Conservation (phyloP, 2,113 vertebrate genomes). For the Grantiella picta region DNA sequence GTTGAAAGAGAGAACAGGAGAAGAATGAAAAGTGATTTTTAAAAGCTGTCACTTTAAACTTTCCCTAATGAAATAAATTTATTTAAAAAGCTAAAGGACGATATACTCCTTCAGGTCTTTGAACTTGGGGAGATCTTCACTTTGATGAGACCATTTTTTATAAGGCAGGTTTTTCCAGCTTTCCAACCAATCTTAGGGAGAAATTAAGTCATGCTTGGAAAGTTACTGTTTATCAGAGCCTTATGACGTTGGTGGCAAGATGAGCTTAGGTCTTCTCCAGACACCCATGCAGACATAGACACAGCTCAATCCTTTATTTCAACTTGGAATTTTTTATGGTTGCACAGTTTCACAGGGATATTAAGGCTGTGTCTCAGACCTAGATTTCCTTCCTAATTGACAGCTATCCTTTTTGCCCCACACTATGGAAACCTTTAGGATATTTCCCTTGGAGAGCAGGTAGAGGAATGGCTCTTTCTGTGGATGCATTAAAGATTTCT, state of each 20-base stretch:
- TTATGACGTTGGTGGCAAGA: neutral
- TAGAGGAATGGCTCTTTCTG: neutral
- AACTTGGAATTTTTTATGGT: neutral
- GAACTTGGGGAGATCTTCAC: neutral
- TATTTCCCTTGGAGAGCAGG: neutral
- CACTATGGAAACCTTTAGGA: neutral
- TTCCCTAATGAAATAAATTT: neutral
- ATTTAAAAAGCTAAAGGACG: neutral
- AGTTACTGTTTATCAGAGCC: slow-evolving; percentile 7
- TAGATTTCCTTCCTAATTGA: neutral
- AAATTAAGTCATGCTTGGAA: slow-evolving; percentile 16
- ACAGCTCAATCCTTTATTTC: neutral
- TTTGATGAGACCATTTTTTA: neutral
- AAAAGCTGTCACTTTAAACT: slow-evolving; percentile 34
- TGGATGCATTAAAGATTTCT: neutral
- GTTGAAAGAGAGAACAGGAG: neutral
- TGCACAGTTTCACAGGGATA: neutral
- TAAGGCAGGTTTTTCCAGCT: slow-evolving; percentile 30
- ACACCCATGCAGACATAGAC: neutral
- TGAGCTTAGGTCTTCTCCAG: neutral
- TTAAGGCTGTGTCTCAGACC: neutral
- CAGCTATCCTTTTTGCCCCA: neutral
- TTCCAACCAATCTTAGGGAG: neutral
- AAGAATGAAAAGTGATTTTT: slow-evolving; percentile 30
- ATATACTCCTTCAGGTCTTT: neutral